Evolutionary conservation across 2,888 invertebrate genomes (phyloP).

Genomic region (Amphimallon solstitiale): DNA sequence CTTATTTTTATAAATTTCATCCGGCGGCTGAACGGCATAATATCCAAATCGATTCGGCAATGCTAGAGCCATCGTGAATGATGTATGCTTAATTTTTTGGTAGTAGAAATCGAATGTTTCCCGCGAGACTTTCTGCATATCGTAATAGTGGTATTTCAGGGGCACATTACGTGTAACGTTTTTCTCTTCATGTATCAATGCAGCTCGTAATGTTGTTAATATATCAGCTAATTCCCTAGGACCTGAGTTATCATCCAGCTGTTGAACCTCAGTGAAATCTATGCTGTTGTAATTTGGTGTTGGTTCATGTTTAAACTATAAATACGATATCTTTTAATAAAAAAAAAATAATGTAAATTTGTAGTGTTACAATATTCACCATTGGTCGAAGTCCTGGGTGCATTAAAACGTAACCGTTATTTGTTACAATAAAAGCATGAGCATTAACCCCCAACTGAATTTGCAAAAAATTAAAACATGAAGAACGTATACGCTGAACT

Average conservation of each 20-base stretch:
- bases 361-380: slow-evolving; percentile 67
- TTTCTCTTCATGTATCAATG: slow-evolving; percentile 76
- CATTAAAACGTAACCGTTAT: slow-evolving; percentile 93
- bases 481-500: not conserved
- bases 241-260: slow-evolving; percentile 75
- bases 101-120: slow-evolving; percentile 86
- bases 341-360: slow-evolving; percentile 6
- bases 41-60: slow-evolving; percentile 84
- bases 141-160: slow-evolving; percentile 85
- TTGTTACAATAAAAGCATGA: slow-evolving; percentile 95
- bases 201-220: slow-evolving; percentile 70
- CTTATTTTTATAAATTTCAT: slow-evolving; percentile 77
- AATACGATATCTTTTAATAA: slow-evolving; percentile 13
- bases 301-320: slow-evolving; percentile 52
- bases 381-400: slow-evolving; percentile 94
- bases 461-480: not conserved
- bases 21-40: slow-evolving; percentile 77
- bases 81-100: slow-evolving; percentile 82
- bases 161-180: slow-evolving; percentile 74
- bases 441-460: slow-evolving; percentile 93
- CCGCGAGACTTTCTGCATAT: slow-evolving; percentile 83
- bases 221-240: slow-evolving; percentile 73
- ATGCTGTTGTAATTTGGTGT: slow-evolving; percentile 97
- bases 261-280: slow-evolving; percentile 94
- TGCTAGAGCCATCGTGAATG: slow-evolving; percentile 87